Base-by-base conservation (phyloP, 2,888 invertebrate species). In the Petrolisthes cinctipes region DNA sequence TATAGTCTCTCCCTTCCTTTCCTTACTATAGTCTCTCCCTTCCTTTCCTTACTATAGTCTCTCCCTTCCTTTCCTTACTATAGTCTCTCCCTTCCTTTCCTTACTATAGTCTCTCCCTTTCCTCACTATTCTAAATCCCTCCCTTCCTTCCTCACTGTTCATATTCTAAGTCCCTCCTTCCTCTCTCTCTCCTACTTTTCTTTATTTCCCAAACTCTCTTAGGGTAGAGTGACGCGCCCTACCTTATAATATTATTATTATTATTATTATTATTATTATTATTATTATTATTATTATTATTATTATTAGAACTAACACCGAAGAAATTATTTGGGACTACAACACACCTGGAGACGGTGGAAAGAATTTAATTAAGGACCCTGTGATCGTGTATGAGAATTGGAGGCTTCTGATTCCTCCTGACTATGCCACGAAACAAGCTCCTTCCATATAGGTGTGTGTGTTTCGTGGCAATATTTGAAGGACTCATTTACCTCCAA, bases 101-200 rank as follows among this genome's bases (percentile, higher is more conserved):
- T 17, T 6, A 68, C n/a, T n/a, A 17, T 68, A 17, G 17, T n/a
- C n/a, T 6, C 68, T n/a, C n/a, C 5, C 68, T n/a, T 66, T 68
- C 68, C 68, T 68, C n/a, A n/a, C n/a, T n/a, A 17, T n/a, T n/a
- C n/a, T 66, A 66, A 11, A 17, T n/a, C 68, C 5, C 68, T 17
- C n/a, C 68, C 68, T 68, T n/a, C 68, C 68, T 68, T 68, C 68
- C 68, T 66, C 66, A 66, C 17, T 66, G 14, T 11, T n/a, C 73
- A 14, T 75, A 7, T 51, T 20, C 11, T 14, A 20, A 23, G 11
- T n/a, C 23, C 37, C 17, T 7, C 14, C 4, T 73, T 17, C n/a
- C 73, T 17, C 17, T 23, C 4, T 14, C 4, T 17, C 51, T 7
- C 76, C 76, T 6, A 6, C n/a, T n/a, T 37, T 2, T 37, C 37